A percentile compares a stretch with the other conserved stretches of the same genome.
Evolutionary conservation across 2,888 invertebrate species (phyloP).

Genomic region (Drosophila anomalata): DNA sequence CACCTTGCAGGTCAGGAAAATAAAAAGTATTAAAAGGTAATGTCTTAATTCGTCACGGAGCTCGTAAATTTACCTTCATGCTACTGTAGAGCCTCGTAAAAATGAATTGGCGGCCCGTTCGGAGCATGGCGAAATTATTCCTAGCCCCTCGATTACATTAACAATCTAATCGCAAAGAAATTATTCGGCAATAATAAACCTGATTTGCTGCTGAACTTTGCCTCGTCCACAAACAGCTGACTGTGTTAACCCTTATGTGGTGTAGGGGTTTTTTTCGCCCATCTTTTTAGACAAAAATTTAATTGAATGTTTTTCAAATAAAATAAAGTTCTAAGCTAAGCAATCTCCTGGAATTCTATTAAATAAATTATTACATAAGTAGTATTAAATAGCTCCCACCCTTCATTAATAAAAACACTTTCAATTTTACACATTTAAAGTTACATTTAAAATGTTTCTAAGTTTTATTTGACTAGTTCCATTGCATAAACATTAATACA

Average conservation of each 20-base stretch:
- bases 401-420: conserved; percentile 25
- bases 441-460: conserved; percentile 81
- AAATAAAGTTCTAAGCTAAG: neutral
- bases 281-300: neutral
- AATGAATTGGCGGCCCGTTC: neutral
- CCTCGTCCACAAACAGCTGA: conserved; percentile 30
- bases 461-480: conserved; percentile 81
- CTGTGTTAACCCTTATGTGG: conserved; percentile 25
- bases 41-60: neutral
- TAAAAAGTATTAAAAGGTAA: neutral
- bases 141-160: conserved; percentile 1
- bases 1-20: conserved; percentile 44
- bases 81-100: conserved; percentile 47
- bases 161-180: conserved; percentile 33
- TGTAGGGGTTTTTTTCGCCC: neutral
- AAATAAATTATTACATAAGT: neutral
- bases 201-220: conserved; percentile 28
- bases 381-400: neutral
- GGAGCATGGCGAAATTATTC: conserved; percentile 21
- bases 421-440: conserved; percentile 69
- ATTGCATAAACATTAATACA: conserved; percentile 80
- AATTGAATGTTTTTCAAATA: neutral
- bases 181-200: conserved; percentile 26
- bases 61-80: conserved; percentile 50
- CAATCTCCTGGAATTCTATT: neutral